Evolutionary conservation across 2,797 vertebrate genomes (phyloP).

Genomic region (Fratercula arctica): DNA sequence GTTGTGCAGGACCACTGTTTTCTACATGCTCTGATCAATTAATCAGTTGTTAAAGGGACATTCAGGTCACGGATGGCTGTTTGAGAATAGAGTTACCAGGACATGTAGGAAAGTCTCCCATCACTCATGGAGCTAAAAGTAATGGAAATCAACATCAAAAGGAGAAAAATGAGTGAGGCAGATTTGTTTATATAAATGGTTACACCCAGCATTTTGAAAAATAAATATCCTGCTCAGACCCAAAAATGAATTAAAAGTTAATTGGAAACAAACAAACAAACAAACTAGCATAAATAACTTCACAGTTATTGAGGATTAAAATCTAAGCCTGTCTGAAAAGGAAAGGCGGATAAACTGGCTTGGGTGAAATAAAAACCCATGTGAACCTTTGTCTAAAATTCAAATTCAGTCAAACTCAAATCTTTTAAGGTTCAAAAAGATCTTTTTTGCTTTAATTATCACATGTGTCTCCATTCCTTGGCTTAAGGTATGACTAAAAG

Average conservation of each 20-base stretch:
- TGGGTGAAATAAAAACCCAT: slow-evolving; percentile 30
- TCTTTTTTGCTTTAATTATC: slow-evolving; percentile 57
- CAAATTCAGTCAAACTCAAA: slow-evolving; percentile 44
- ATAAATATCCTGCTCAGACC: slow-evolving; percentile 37
- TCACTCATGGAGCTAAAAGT: not conserved
- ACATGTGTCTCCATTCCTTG: not conserved
- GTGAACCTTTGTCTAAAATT: slow-evolving; percentile 61
- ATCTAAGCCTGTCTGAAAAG: slow-evolving; percentile 49
- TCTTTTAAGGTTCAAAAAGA: slow-evolving; percentile 61
- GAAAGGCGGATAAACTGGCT: slow-evolving; percentile 39
- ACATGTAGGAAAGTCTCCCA: not conserved
- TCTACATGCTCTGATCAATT: not conserved
- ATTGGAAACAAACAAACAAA: slow-evolving; percentile 67
- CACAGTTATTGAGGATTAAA: slow-evolving; percentile 57
- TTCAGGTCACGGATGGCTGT: not conserved
- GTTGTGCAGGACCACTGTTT: not conserved
- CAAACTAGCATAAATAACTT: slow-evolving; percentile 40
- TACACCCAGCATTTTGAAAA: slow-evolving; percentile 55
- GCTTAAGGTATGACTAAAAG: slow-evolving; percentile 44
- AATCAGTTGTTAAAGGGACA: not conserved
- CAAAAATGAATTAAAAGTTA: slow-evolving; percentile 45
- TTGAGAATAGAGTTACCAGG: not conserved
- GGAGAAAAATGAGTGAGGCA: slow-evolving; percentile 5
- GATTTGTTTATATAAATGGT: slow-evolving; percentile 54
- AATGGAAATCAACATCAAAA: slow-evolving; percentile 57